A percentile compares a stretch with the other conserved stretches of the same genome.
Evolutionary conservation across 2,888 invertebrate genomes (phyloP).

Genomic region (Dicyrtoma fusca): DNA sequence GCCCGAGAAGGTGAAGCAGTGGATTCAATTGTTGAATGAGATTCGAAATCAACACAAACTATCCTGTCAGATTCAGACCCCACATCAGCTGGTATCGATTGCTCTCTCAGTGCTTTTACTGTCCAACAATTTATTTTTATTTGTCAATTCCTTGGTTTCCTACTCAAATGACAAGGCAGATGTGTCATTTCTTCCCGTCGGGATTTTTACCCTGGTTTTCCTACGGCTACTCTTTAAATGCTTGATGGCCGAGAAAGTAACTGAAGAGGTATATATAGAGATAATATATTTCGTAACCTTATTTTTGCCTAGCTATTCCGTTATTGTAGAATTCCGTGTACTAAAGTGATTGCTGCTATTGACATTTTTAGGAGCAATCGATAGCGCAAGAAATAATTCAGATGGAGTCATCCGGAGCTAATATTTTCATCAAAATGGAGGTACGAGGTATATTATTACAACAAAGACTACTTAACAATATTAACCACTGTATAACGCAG

Average conservation of each 20-base stretch:
- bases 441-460: conserved; percentile 30
- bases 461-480: conserved; percentile 26
- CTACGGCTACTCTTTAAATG: conserved; percentile 28
- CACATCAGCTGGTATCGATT: conserved; percentile 31
- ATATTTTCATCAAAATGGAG: conserved; percentile 40
- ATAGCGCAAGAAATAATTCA: conserved; percentile 34
- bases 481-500: conserved; percentile 31
- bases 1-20: conserved; percentile 37
- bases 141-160: conserved; percentile 24
- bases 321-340: no score
- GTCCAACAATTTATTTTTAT: conserved; percentile 30
- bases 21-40: conserved; percentile 29
- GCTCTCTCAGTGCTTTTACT: conserved; percentile 22
- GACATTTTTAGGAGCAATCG: conserved; percentile 27
- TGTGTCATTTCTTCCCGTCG: conserved; percentile 19
- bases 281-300: no score
- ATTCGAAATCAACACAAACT: conserved; percentile 34
- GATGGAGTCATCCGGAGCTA: conserved; percentile 37
- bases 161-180: conserved; percentile 12
- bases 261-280: conserved; percentile 24
- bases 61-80: conserved; percentile 28
- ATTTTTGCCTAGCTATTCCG: no score
- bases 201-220: conserved; percentile 14
- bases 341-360: not conserved
- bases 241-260: conserved; percentile 35